A percentile compares a stretch with the other conserved stretches of the same genome.
These are phyloP conservation scores for Adelognathus sp. DNA, from an alignment of 2,888 invertebrate species.

Conservation along the genomic window DNA sequence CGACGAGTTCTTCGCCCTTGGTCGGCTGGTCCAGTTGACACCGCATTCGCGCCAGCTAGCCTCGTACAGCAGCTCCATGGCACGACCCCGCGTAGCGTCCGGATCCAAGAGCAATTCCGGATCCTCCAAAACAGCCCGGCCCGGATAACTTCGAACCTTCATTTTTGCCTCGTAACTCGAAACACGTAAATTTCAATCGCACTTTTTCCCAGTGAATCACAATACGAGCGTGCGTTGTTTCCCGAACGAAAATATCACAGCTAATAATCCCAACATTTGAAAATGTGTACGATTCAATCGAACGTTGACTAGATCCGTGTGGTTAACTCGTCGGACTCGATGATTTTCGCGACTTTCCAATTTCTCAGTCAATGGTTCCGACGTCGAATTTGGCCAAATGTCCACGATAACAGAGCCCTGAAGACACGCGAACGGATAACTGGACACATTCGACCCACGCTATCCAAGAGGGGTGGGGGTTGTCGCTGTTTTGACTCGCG, in stretches of 20 bases:
- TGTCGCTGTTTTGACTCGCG: neutral
- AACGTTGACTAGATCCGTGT: neutral
- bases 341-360: neutral
- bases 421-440: neutral
- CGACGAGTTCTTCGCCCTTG: conserved; percentile 41
- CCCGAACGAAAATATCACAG: neutral
- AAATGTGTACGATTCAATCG: neutral
- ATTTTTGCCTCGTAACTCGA: conserved; percentile 79
- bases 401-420: neutral
- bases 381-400: neutral
- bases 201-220: neutral
- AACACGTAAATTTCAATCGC: too few species aligned
- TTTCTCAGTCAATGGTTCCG: neutral
- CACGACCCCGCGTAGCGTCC: conserved; percentile 86
- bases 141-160: conserved; percentile 93
- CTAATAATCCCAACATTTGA: neutral
- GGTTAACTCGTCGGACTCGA: neutral
- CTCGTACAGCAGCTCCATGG: conserved; percentile 91
- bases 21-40: conserved; percentile 74
- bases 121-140: conserved; percentile 87
- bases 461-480: neutral
- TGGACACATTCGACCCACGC: neutral
- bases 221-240: too few species aligned
- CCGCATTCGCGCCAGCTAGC: conserved; percentile 90
- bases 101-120: conserved; percentile 87